Evolutionary conservation across 2,113 vertebrate genomes (phyloP).

Genomic region (Pomatostomus ruficeps): DNA sequence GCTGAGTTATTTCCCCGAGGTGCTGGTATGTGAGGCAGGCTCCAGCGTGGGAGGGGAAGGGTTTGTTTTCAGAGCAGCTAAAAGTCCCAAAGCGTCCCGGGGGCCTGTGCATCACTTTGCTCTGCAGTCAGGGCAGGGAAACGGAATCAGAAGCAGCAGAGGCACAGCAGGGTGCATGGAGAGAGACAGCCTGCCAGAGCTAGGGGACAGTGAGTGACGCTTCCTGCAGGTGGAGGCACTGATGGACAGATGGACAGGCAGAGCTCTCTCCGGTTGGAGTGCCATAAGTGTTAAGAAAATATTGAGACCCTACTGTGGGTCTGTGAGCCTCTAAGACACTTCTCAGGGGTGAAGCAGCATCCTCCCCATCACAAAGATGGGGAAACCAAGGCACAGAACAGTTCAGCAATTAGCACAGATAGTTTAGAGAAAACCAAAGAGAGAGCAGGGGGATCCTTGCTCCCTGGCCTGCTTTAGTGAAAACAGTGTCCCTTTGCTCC

Average conservation of each 20-base stretch:
- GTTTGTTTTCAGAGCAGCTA: slow-evolving; percentile 15
- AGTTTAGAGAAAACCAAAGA: background rate
- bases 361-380: background rate
- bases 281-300: background rate
- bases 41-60: background rate
- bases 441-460: background rate
- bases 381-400: background rate
- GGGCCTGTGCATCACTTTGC: background rate
- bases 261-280: background rate
- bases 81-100: background rate
- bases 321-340: background rate
- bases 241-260: background rate
- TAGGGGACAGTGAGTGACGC: background rate
- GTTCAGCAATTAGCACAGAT: background rate
- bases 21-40: background rate
- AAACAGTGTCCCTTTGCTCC: background rate
- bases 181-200: background rate
- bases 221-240: background rate
- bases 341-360: background rate
- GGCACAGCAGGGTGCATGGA: background rate
- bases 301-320: background rate
- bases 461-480: background rate
- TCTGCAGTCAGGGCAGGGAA: background rate
- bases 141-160: background rate
- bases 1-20: background rate